Base-by-base conservation (phyloP, 2,888 invertebrate species). In the Stenodema calcarata region DNA sequence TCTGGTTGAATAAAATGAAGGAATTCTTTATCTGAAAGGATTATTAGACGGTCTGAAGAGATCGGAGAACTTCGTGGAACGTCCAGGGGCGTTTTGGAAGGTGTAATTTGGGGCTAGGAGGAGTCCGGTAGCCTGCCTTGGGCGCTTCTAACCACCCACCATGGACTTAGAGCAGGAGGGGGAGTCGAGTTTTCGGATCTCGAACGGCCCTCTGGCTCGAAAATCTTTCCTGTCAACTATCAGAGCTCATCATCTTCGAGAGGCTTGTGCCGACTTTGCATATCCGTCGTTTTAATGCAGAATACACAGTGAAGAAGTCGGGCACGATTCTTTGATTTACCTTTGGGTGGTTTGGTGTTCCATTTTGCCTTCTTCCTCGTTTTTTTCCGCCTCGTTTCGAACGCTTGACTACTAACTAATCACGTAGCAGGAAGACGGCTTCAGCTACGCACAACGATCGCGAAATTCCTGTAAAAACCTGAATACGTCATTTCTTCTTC, bases 21-120 rank as follows among this genome's bases (percentile, higher is more conserved):
- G 78, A 78, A 78, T 78, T 78, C 78, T 78, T 78, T 78, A 42
- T 78, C 78, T 78, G 78, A 78, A 44, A 78, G 78, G 78, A 78
- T 78, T 78, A 78, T 78, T 78, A 78, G 78, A 78, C 41, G 78
- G 78, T 23, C 47, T 75, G 73, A 18, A 41, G 28, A n/a, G 73
- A 75, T 27, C 42, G 2, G 42, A 41, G 23, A 27, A 14, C 78
- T 42, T 42, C 78, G 42, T 41, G 78, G 47, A 30, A 41, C 35
- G 14, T 75, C 73, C 73, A 75, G 78, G 44, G 78, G 78, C 44
- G 44, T 42, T 78, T 75, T 78, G 78, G 78, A 78, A 78, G 78
- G 78, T 78, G 78, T 78, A 78, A 78, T 78, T 78, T 78, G 78
- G 78, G 78, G 42, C 47, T 42, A 30, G 78, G 78, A 41, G 78